Conservation (phyloP, 2,888 invertebrate species). For the Dermolepida albohirtum region DNA sequence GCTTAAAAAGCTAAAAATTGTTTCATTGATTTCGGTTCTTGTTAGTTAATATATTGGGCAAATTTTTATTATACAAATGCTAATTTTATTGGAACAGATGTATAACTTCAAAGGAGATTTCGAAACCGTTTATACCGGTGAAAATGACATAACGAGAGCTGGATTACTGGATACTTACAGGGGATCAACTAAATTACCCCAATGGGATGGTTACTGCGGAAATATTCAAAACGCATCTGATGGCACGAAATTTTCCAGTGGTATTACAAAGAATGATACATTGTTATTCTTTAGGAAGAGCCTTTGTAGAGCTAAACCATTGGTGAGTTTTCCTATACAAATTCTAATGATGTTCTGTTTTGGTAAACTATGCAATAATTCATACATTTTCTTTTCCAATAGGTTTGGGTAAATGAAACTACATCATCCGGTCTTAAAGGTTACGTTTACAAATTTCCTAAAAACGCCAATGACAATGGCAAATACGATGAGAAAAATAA, state of each 20-base stretch:
- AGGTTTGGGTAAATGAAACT: slow-evolving; percentile 75
- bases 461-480: slow-evolving; percentile 84
- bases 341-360: slow-evolving; percentile 66
- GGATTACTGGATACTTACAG: slow-evolving; percentile 84
- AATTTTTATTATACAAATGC: no score
- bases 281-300: slow-evolving; percentile 86
- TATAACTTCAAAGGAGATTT: slow-evolving; percentile 85
- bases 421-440: slow-evolving; percentile 72
- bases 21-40: no score
- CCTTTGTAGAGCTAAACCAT: slow-evolving; percentile 82
- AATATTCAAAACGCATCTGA: slow-evolving; percentile 83
- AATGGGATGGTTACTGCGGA: slow-evolving; percentile 84
- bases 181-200: slow-evolving; percentile 77
- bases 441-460: slow-evolving; percentile 80
- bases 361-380: slow-evolving; percentile 64
- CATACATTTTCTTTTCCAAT: slow-evolving; percentile 46
- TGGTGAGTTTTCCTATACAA: slow-evolving; percentile 70
- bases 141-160: slow-evolving; percentile 70
- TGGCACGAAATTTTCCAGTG: slow-evolving; percentile 85
- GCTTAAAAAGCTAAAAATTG: no score
- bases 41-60: no score
- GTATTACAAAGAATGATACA: slow-evolving; percentile 75
- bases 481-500: slow-evolving; percentile 77
- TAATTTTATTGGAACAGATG: slow-evolving; percentile 71
- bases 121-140: slow-evolving; percentile 83